These are phyloP conservation scores for Percina caprodes DNA, from an alignment of 2,113 vertebrate species.

Conservation along the genomic window DNA sequence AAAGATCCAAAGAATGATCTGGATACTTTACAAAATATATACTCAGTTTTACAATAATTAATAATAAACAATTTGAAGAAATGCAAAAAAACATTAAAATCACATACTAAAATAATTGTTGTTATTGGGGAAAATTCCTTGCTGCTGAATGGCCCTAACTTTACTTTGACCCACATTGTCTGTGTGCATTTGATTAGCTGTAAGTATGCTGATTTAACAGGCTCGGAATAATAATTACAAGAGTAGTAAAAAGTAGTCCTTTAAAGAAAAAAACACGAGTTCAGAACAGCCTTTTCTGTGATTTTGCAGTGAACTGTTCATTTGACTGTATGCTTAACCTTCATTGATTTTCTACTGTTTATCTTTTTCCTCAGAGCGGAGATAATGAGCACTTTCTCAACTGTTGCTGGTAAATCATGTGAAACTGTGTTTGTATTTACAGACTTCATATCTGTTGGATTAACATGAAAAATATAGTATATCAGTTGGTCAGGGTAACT, in stretches of 20 bases:
- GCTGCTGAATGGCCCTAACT: too few species aligned
- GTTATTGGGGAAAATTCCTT: too few species aligned
- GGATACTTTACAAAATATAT: too few species aligned
- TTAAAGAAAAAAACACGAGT: not conserved
- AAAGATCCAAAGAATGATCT: too few species aligned
- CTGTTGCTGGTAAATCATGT: constrained; percentile 54
- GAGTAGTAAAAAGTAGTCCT: too few species aligned
- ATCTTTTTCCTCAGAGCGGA: constrained; percentile 3
- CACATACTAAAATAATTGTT: too few species aligned
- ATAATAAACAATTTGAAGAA: too few species aligned
- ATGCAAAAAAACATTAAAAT: too few species aligned
- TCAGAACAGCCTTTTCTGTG: not conserved
- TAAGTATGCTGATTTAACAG: not conserved
- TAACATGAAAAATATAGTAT: too few species aligned
- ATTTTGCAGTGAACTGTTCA: not conserved
- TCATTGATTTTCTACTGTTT: constrained; percentile 65
- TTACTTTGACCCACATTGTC: too few species aligned
- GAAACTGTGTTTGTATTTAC: not conserved
- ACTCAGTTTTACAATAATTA: too few species aligned
- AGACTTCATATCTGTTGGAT: not conserved
- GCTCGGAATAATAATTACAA: not conserved
- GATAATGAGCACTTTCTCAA: constrained; percentile 51
- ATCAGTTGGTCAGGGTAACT: too few species aligned
- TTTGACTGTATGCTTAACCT: not conserved
- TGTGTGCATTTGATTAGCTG: not conserved